phyloP scores from a whole-genome alignment of 64 coral and sea anemone genomes.

The Orbicella faveolata region DNA sequence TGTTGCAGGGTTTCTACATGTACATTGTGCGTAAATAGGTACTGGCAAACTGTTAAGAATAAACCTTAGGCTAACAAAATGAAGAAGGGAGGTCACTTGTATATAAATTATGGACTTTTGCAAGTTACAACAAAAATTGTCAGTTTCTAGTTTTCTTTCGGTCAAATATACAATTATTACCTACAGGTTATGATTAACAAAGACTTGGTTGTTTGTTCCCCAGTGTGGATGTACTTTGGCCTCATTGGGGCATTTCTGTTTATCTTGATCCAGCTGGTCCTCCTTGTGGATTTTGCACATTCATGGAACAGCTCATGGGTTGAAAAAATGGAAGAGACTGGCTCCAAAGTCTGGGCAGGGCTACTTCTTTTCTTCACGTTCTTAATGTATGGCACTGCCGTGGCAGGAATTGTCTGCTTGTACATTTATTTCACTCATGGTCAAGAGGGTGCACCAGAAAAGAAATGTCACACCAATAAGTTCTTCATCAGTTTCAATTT shows the following conservation, averaged over 20 bases:
- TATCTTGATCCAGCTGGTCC: conserved; percentile 83
- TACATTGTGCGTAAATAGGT: too few species aligned
- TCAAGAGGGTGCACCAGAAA: conserved; percentile 7
- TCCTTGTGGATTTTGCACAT: conserved; percentile 93
- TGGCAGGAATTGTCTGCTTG: conserved; percentile 81
- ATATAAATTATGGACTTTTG: too few species aligned
- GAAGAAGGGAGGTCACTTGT: too few species aligned
- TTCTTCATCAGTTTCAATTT: conserved; percentile 95
- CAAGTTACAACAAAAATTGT: too few species aligned
- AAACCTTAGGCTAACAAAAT: too few species aligned
- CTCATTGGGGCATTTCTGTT: conserved; percentile 79
- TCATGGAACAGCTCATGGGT: conserved; percentile 93
- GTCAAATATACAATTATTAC: too few species aligned
- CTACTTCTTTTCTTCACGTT: conserved; percentile 76
- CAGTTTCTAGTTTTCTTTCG: too few species aligned
- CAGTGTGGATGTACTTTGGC: conserved; percentile 89
- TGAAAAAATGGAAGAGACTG: conserved; percentile 82
- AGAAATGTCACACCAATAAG: conserved; percentile 81
- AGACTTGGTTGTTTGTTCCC: not conserved
- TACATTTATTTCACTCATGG: conserved; percentile 79
- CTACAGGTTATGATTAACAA: not conserved
- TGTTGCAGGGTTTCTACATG: too few species aligned
- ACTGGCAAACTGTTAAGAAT: too few species aligned
- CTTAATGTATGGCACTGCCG: conserved; percentile 75
- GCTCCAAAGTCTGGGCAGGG: conserved; percentile 85